Evolutionary conservation across 2,888 invertebrate genomes (phyloP).

Genomic region (Exephanes ischioxanthus): DNA sequence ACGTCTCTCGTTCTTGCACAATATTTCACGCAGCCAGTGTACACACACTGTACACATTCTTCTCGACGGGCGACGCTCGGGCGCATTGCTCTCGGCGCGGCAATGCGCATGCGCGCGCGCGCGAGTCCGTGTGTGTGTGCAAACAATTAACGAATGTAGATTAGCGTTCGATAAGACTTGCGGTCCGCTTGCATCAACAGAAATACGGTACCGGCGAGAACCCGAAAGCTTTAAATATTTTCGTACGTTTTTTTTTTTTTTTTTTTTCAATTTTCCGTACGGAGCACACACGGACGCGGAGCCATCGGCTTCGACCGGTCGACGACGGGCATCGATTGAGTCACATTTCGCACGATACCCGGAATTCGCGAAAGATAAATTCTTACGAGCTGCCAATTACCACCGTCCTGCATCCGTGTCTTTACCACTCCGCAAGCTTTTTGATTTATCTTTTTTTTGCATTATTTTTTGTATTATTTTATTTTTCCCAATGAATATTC

Average conservation of each 20-base stretch:
- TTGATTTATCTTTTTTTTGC: background rate
- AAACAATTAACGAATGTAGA: constrained; percentile 68
- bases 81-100: constrained; percentile 64
- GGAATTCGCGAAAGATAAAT: constrained; percentile 17
- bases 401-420: background rate
- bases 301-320: constrained; percentile 42
- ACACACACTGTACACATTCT: constrained; percentile 15
- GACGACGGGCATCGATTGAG: constrained; percentile 16
- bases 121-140: constrained; percentile 28
- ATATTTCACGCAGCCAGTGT: constrained; percentile 46
- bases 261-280: background rate
- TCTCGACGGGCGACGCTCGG: constrained; percentile 13
- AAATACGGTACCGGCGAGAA: constrained; percentile 40
- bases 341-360: constrained; percentile 9
- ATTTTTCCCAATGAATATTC: constrained; percentile 31
- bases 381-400: constrained; percentile 17
- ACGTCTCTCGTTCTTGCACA: constrained; percentile 53
- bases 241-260: constrained; percentile 20
- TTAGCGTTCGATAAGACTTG: constrained; percentile 64
- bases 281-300: background rate
- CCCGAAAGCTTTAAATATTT: constrained; percentile 23
- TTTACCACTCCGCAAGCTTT: background rate
- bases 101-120: background rate
- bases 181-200: constrained; percentile 24
- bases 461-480: background rate